These are phyloP conservation scores for Lophius piscatorius DNA, from an alignment of 2,113 vertebrate genomes.

Conservation along the genomic window DNA sequence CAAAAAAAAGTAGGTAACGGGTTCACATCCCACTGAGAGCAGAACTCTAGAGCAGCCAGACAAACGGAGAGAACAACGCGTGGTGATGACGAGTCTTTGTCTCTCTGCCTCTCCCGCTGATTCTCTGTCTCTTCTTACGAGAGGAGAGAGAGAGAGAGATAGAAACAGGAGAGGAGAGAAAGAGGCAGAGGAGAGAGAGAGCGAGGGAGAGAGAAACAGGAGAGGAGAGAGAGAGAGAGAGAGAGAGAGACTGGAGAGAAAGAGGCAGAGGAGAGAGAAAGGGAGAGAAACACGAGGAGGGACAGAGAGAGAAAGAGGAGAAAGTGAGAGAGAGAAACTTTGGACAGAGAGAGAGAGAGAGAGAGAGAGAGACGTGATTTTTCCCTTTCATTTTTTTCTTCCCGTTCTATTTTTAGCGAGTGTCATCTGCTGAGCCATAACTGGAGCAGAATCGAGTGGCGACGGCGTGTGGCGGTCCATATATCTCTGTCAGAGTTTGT, in stretches of 20 bases:
- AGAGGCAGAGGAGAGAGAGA: conserved; percentile 8
- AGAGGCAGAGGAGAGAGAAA: conserved; percentile 11
- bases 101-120: background rate
- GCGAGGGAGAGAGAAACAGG: conserved; percentile 4
- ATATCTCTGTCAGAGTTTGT: conserved; percentile 15
- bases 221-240: background rate
- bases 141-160: conserved; percentile 7
- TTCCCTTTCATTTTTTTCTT: conserved; percentile 31
- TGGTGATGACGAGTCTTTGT: background rate
- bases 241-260: too few species aligned
- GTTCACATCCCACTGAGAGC: too few species aligned
- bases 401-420: conserved; percentile 67
- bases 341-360: too few species aligned
- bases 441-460: conserved; percentile 68
- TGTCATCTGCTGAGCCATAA: conserved; percentile 69
- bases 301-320: conserved; percentile 7
- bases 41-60: too few species aligned
- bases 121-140: conserved; percentile 32
- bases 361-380: conserved; percentile 59
- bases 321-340: conserved; percentile 14
- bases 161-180: conserved; percentile 18
- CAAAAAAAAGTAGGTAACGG: too few species aligned
- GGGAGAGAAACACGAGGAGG: conserved; percentile 5
- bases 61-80: too few species aligned
- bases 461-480: conserved; percentile 41